A percentile compares a stretch with the other conserved stretches of the same genome.
phyloP scores from a whole-genome alignment of 2,888 invertebrate genomes.

The Drosophila nr. perissopoda region DNA sequence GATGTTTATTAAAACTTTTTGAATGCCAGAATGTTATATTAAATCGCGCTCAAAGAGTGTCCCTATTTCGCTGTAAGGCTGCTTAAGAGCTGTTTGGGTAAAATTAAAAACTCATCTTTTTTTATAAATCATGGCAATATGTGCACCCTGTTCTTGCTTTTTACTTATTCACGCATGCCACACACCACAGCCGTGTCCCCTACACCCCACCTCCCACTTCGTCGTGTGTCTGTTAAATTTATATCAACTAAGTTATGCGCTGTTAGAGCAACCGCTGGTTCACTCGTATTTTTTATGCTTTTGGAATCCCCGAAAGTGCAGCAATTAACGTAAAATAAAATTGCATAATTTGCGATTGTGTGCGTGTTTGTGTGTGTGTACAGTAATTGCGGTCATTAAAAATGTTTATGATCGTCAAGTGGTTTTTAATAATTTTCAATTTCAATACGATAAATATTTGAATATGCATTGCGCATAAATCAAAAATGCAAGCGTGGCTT shows the following conservation, averaged over 20 bases:
- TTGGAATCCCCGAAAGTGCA: slow-evolving; percentile 16
- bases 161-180: slow-evolving; percentile 31
- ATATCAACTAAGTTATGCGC: slow-evolving; percentile 70
- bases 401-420: slow-evolving; percentile 54
- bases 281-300: slow-evolving; percentile 18
- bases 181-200: slow-evolving; percentile 8
- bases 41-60: slow-evolving; percentile 20
- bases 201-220: neutral
- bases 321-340: slow-evolving; percentile 71
- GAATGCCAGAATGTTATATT: neutral
- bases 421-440: slow-evolving; percentile 61
- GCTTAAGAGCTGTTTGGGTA: slow-evolving; percentile 23
- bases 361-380: slow-evolving; percentile 8
- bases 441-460: slow-evolving; percentile 40
- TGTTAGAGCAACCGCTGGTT: slow-evolving; percentile 60
- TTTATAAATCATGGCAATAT: slow-evolving; percentile 69
- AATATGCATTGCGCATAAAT: slow-evolving; percentile 42
- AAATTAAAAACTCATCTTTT: slow-evolving; percentile 71
- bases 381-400: slow-evolving; percentile 61
- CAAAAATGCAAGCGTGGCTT: slow-evolving; percentile 29
- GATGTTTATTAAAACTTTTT: neutral
- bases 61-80: neutral
- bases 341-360: slow-evolving; percentile 30
- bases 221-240: slow-evolving; percentile 39
- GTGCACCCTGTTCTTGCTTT: slow-evolving; percentile 40